phyloP scores from a whole-genome alignment of 1,140 invertebrate genomes.

The Bicyclus anynana region DNA sequence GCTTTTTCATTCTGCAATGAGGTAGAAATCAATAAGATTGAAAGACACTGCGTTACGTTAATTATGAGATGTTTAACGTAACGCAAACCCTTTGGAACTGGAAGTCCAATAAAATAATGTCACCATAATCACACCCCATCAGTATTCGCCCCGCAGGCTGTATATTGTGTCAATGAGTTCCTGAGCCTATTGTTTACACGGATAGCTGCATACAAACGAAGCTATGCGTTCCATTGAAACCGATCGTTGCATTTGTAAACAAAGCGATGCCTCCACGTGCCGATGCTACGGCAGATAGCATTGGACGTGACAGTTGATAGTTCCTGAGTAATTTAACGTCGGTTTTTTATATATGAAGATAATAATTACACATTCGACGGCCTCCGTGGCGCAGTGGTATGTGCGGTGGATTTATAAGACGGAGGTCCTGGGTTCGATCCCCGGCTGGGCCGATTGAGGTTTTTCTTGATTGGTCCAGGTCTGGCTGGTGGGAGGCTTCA shows the following conservation, averaged over 20 bases:
- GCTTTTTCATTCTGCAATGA: too few species aligned
- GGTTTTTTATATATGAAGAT: slow-evolving; percentile 14
- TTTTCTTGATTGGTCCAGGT: too few species aligned
- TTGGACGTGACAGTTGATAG: slow-evolving; percentile 14
- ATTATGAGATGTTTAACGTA: too few species aligned
- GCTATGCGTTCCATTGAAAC: slow-evolving; percentile 19
- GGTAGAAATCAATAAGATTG: too few species aligned
- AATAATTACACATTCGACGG: not conserved
- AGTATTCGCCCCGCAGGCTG: not conserved
- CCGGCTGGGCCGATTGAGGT: too few species aligned
- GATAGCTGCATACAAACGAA: slow-evolving; percentile 25
- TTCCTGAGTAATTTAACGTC: not conserved
- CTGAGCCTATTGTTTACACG: slow-evolving; percentile 21
- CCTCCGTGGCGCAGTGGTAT: too few species aligned
- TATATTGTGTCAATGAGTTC: slow-evolving; percentile 24
- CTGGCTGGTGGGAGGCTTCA: too few species aligned
- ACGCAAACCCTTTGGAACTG: not conserved
- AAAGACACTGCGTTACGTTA: too few species aligned
- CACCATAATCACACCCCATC: not conserved
- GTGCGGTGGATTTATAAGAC: too few species aligned
- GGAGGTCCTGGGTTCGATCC: too few species aligned
- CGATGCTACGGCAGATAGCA: slow-evolving; percentile 46
- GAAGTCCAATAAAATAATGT: too few species aligned
- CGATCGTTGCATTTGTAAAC: slow-evolving; percentile 27
- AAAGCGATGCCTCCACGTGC: slow-evolving; percentile 43